These are phyloP conservation scores for Centrocercus urophasianus DNA, from an alignment of 2,113 vertebrate species.

Conservation along the genomic window DNA sequence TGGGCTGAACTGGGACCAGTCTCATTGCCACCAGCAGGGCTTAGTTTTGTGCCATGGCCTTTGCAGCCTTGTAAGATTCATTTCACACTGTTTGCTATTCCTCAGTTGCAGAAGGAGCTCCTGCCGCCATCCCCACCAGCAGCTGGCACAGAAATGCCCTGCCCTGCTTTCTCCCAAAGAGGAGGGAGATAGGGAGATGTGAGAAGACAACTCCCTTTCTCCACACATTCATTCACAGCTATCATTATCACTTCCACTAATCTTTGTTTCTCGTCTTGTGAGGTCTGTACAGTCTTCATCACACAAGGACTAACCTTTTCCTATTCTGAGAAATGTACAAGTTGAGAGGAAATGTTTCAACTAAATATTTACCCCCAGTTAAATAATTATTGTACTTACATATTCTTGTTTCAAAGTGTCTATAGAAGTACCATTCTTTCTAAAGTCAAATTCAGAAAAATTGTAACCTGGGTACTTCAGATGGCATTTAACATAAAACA, in stretches of 20 bases:
- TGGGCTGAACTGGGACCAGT: accelerated
- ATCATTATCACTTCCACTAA: neutral
- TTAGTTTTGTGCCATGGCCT: accelerated
- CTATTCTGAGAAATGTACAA: neutral
- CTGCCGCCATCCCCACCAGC: neutral
- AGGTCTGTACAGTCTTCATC: neutral
- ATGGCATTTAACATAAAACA: neutral
- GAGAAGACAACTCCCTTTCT: neutral
- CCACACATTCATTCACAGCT: neutral
- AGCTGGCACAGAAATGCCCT: neutral
- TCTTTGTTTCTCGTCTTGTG: neutral
- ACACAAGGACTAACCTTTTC: neutral
- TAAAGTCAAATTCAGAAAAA: neutral
- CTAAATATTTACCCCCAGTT: neutral
- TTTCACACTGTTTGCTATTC: neutral
- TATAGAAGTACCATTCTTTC: neutral
- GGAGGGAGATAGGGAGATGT: accelerated
- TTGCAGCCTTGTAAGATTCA: neutral
- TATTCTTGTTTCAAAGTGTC: neutral
- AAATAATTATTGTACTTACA: neutral
- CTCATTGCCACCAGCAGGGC: accelerated
- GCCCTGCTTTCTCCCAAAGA: neutral
- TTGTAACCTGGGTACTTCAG: neutral
- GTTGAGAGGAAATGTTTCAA: neutral
- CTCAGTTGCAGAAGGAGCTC: neutral